Percentiles rank a stretch among this genome's conserved stretches.
Conservation (phyloP, 37 sponge, comb jelly and placozoan genomes). For the Diacarnus erythraeanus region DNA sequence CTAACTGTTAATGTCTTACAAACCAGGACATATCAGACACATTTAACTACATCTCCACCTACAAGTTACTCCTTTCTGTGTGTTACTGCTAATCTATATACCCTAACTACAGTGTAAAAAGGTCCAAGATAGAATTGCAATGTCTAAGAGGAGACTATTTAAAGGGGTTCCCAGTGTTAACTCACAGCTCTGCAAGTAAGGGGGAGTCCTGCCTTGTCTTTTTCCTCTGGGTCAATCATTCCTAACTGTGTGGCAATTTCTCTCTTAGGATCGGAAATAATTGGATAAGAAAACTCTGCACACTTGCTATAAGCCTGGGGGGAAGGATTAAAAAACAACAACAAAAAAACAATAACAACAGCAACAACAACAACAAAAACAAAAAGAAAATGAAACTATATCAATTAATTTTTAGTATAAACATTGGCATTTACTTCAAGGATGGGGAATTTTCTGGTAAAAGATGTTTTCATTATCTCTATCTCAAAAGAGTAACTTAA, state of each 20-base stretch:
- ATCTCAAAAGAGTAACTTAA: not conserved
- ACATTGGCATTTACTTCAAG: no score
- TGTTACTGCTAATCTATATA: not conserved
- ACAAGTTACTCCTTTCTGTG: not conserved
- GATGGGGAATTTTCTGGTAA: no score
- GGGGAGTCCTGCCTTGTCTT: constrained; percentile 96
- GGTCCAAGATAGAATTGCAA: no score
- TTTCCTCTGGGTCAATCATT: constrained; percentile 96
- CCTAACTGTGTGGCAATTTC: constrained; percentile 91
- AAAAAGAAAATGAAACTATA: no score
- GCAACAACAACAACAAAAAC: no score
- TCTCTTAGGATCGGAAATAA: constrained; percentile 90
- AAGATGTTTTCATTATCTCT: not conserved
- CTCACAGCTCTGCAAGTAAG: constrained; percentile 93
- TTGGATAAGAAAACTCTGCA: constrained; percentile 79
- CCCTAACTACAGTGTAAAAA: no score
- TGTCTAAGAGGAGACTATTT: no score
- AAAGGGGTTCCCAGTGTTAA: not conserved
- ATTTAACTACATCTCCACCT: not conserved
- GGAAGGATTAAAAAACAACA: no score
- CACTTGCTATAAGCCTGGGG: constrained; percentile 52
- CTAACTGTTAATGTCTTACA: no score
- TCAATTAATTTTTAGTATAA: no score
- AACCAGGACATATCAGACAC: no score
- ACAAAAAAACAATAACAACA: no score